Percentiles rank a stretch among this genome's conserved stretches.
Conservation (phyloP, 2,888 invertebrate genomes). For the Polia nebulosa region DNA sequence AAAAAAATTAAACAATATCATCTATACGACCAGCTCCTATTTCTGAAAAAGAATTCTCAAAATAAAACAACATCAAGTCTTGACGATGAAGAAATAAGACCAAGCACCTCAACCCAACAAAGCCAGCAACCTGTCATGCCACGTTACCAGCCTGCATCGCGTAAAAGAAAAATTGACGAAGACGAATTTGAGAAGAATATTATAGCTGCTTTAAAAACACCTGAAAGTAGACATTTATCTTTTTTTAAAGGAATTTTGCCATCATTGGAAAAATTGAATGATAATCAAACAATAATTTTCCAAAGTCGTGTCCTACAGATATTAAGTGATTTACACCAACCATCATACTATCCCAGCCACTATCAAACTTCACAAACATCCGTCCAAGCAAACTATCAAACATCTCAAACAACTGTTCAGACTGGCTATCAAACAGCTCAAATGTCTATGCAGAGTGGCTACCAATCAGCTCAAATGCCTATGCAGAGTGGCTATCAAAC, state of each 20-base stretch:
- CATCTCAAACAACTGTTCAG: constrained; percentile 21
- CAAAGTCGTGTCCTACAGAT: constrained; percentile 41
- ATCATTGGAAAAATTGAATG: constrained; percentile 31
- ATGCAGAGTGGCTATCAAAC: too few relatives aligned
- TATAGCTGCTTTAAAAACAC: constrained; percentile 26
- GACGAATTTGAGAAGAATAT: constrained; percentile 29
- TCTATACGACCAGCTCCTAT: constrained; percentile 26
- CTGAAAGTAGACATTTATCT: too few relatives aligned
- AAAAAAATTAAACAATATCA: constrained; percentile 18
- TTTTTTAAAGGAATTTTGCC: constrained; percentile 36
- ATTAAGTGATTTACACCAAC: constrained; percentile 42
- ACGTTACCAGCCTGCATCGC: constrained; percentile 35
- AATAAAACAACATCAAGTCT: constrained; percentile 40
- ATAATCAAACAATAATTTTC: constrained; percentile 31
- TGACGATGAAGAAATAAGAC: constrained; percentile 39
- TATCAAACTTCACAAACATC: constrained; percentile 33
- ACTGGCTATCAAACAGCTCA: constrained; percentile 28
- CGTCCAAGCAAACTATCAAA: constrained; percentile 20
- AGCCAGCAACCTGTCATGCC: constrained; percentile 37
- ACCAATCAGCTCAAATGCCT: too few relatives aligned
- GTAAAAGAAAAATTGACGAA: constrained; percentile 33
- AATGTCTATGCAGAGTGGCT: too few relatives aligned
- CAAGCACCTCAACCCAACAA: constrained; percentile 41
- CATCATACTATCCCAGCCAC: constrained; percentile 39
- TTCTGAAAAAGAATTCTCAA: constrained; percentile 36